These are phyloP conservation scores for Cassiopea xamachana DNA, from an alignment of 30 jellyfish, hydroid and myxozoan species.

Conservation along the genomic window DNA sequence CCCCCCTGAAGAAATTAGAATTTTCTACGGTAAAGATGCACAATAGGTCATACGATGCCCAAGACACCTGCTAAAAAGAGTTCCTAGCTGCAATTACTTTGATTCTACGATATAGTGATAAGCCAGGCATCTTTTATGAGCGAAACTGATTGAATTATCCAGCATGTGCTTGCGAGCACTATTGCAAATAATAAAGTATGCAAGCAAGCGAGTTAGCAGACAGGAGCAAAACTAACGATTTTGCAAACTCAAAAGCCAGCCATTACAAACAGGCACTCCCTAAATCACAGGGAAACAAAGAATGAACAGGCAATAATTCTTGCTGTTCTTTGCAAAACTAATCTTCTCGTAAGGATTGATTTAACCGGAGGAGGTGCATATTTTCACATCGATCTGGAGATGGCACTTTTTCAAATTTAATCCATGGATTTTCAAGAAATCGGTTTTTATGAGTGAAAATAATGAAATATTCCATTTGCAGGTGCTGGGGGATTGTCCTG, in stretches of 20 bases:
- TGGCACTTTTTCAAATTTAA: no score
- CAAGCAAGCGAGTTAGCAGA: neutral
- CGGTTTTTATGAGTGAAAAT: no score
- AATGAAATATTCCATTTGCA: no score
- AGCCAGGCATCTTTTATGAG: conserved; percentile 24
- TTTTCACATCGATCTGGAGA: no score
- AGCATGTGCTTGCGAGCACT: conserved; percentile 34
- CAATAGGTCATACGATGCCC: conserved; percentile 1
- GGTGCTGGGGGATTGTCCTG: no score
- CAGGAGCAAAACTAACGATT: neutral
- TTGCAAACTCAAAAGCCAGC: neutral
- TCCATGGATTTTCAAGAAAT: no score
- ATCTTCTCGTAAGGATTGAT: no score
- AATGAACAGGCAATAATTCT: no score
- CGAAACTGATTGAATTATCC: conserved; percentile 36
- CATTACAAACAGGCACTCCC: neutral
- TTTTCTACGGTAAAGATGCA: neutral
- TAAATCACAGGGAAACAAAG: neutral
- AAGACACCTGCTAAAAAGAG: conserved; percentile 33
- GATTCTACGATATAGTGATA: conserved; percentile 7
- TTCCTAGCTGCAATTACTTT: neutral
- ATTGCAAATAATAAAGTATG: neutral
- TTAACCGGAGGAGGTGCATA: no score
- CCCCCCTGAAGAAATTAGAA: conserved; percentile 5
- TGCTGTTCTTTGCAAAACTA: no score